Evolutionary conservation across 2,888 invertebrate genomes (phyloP).

Genomic region (Seira sanloemensis): DNA sequence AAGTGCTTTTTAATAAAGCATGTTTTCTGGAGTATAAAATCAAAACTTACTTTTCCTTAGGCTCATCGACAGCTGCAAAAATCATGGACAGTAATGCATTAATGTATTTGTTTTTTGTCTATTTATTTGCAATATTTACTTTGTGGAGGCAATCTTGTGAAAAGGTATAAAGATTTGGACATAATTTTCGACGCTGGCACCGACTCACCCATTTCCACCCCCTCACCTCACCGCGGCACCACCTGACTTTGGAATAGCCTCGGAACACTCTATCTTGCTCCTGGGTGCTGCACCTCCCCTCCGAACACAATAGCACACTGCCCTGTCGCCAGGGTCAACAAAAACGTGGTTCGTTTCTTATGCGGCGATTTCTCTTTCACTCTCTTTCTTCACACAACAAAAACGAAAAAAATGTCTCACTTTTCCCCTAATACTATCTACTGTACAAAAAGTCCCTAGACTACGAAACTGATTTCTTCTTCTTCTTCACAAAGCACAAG

Average conservation of each 20-base stretch:
- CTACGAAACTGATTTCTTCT: no score
- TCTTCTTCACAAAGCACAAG: not conserved
- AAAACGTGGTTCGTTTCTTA: no score
- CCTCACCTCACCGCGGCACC: conserved; percentile 1
- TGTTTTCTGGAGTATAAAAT: not conserved
- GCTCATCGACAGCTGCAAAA: conserved; percentile 94
- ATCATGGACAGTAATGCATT: conserved; percentile 67
- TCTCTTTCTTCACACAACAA: not conserved
- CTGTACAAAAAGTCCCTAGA: not conserved
- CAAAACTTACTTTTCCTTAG: conserved; percentile 93
- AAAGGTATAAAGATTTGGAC: conserved; percentile 75
- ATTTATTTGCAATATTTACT: not conserved
- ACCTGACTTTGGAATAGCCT: not conserved
- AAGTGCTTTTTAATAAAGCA: no score
- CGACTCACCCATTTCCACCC: conserved; percentile 84
- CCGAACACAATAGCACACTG: conserved; percentile 22
- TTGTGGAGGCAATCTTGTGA: conserved; percentile 93
- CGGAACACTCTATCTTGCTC: conserved; percentile 12
- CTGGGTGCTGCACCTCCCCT: not conserved
- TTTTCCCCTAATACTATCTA: not conserved
- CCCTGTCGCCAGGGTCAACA: conserved; percentile 22
- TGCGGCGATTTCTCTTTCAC: no score
- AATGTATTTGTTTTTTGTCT: conserved; percentile 86
- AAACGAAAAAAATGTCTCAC: not conserved
- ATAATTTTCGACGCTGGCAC: no score